Base-by-base conservation (phyloP, 2,888 invertebrate genomes). In the Polydrusus tereticollis region DNA sequence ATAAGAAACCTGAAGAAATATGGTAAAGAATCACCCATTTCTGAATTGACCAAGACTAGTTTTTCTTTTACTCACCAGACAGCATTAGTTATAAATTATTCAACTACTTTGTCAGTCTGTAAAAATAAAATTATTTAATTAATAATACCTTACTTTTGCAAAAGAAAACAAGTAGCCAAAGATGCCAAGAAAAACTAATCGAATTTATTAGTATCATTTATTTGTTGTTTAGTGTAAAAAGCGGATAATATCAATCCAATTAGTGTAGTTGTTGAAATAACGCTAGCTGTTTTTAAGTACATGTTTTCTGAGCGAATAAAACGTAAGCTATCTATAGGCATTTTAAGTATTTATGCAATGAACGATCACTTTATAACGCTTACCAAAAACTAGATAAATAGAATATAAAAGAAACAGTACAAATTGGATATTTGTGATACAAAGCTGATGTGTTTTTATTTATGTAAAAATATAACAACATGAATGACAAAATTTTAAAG, bases 61-160 rank as follows among this genome's bases (percentile, higher is more conserved):
- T 67, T 59, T 67, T 67, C 47, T 59, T 16, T n/a, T 50, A 12
- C 14, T 12, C 5, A 16, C 10, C 3, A 47, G n/a, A 6, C 20
- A 16, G 47, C 43, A 58, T 67, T 67, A 43, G 50, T 67, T 67
- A 67, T 66, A 57, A 66, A 47, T 47, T 45, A 36, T 59, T 45
- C 50, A 67, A 67, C 67, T 50, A 59, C 43, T 67, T 58, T 59
- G 47, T 45, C 58, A 33, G 43, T 45, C 47, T 59, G 50, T 57
- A 67, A 58, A 67, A 50, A 67, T 67, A 21, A 26, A 45, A 67
- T 59, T 67, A 47, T 50, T 67, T 67, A 67, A 67, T 67, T 67
- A 59, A 16, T 59, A 45, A 7, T 57, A 26, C 43, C 67, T 67
- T 50, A 59, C 36, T 8, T 59, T 26, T 36, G 29, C 47, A 18